Evolutionary conservation across 2,113 vertebrate species (phyloP), one percentile per base, ranked within the genome.

Genomic region (Chloebia gouldiae): DNA sequence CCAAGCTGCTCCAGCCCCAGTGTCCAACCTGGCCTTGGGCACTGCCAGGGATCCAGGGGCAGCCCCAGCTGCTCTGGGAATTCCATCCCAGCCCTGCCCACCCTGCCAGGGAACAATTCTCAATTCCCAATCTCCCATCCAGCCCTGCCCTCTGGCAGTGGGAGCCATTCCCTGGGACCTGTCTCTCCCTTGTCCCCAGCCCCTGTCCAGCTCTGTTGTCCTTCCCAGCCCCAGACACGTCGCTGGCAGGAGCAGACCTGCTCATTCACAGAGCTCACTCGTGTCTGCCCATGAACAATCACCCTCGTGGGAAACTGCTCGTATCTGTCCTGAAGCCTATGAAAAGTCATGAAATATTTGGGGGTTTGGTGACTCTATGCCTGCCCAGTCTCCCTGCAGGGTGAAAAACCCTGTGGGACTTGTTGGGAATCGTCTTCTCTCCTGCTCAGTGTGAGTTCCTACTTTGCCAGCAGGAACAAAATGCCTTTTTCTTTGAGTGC

Each of bases 281-380:
- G 7, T 47, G 51, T 44, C 77, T 70, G 17, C 66, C 56, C 42
- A 1, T 9, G 24, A 45, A 11, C 20, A 64, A 4, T 8, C 31
- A 15, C 1, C 5, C 23, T 53, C 9, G 2, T 8, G 17, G 0
- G 4, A 53, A 77, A 30, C 35, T 9, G 3, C 1, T 2, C 6
- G 11, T 12, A 25, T 9, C 39, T 78, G 1, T 3, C 56, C 23
- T 2, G 2, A 61, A 78, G 33, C 18, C 31, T 7, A 1, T 23
- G 37, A 40, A 49, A 85, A 78, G 13, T 10, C 7, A 13, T 1
- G 2, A 2, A 12, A 35, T 44, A 33, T 21, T 27, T 23, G 49
- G n/a, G 69, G 10, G 12, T 22, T 68, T 69, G 79, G 40, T 61
- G 78, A 7, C 61, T 33, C 69, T 10, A 13, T 56, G 56, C 40